Conservation (phyloP, 2,797 vertebrate genomes). For the Florisuga fusca region DNA sequence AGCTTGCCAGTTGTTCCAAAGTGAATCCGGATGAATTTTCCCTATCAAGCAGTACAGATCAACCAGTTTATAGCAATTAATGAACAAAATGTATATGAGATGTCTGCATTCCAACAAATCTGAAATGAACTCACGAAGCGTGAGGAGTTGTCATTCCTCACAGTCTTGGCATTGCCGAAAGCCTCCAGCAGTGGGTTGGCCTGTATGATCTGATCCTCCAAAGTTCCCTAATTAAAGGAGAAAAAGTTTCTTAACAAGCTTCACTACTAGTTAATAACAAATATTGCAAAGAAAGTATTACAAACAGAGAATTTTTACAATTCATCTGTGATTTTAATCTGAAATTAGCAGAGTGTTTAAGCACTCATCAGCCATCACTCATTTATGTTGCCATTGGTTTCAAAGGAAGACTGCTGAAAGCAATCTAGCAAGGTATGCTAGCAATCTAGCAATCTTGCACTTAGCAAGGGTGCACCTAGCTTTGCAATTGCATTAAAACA, state of each 20-base stretch:
- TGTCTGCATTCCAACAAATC: not conserved
- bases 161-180: slow-evolving; percentile 84
- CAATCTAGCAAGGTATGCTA: no score
- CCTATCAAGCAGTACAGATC: slow-evolving; percentile 51
- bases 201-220: slow-evolving; percentile 87
- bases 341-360: not conserved
- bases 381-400: not conserved
- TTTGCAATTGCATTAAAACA: not conserved
- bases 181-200: slow-evolving; percentile 87
- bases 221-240: slow-evolving; percentile 76
- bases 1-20: slow-evolving; percentile 89
- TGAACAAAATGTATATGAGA: not conserved
- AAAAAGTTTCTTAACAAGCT: not conserved
- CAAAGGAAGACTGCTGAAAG: not conserved
- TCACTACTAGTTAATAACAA: not conserved
- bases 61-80: not conserved
- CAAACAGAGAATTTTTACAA: not conserved
- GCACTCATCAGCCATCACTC: not conserved
- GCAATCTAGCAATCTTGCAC: not conserved
- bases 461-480: not conserved
- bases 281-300: not conserved
- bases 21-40: slow-evolving; percentile 92
- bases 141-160: slow-evolving; percentile 87
- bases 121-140: slow-evolving; percentile 82
- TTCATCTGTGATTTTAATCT: not conserved